A percentile compares a stretch with the other conserved stretches of the same genome.
Evolutionary conservation across 2,113 vertebrate genomes (phyloP).

Genomic region (Brevimyrus niger): DNA sequence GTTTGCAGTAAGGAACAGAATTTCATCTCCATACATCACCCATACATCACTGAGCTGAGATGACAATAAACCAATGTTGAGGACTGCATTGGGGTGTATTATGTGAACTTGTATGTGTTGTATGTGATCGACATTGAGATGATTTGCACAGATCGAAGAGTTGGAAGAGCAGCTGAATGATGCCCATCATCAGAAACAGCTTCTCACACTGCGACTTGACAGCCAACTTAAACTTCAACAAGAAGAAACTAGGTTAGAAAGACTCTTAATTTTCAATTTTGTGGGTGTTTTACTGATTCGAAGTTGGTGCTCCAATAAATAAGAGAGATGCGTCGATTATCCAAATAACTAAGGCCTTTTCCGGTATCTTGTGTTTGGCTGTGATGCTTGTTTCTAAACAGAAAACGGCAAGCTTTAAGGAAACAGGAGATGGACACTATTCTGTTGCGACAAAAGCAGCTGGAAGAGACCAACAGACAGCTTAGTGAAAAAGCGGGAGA

Average conservation of each 20-base stretch:
- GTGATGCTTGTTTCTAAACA: constrained; percentile 36
- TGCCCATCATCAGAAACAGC: constrained; percentile 83
- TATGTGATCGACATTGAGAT: background rate
- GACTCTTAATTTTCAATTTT: background rate
- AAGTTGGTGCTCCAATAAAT: background rate
- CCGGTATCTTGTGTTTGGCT: background rate
- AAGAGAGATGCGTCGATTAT: background rate
- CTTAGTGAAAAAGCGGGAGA: constrained; percentile 81
- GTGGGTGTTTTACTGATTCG: background rate
- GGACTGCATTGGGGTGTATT: background rate
- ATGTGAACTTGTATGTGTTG: background rate
- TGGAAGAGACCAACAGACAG: constrained; percentile 85
- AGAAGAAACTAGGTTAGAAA: constrained; percentile 79
- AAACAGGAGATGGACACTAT: constrained; percentile 93
- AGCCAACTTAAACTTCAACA: constrained; percentile 82
- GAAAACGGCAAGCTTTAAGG: constrained; percentile 82
- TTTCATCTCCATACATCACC: background rate
- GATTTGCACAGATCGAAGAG: constrained; percentile 74
- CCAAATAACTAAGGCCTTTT: background rate
- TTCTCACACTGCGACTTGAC: constrained; percentile 82
- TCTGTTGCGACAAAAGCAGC: constrained; percentile 80
- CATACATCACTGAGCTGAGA: background rate
- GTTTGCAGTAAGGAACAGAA: background rate
- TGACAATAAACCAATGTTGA: background rate
- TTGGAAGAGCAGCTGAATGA: constrained; percentile 90